These are phyloP conservation scores for Cyaniris semiargus DNA, from an alignment of 2,888 invertebrate species.

Conservation along the genomic window DNA sequence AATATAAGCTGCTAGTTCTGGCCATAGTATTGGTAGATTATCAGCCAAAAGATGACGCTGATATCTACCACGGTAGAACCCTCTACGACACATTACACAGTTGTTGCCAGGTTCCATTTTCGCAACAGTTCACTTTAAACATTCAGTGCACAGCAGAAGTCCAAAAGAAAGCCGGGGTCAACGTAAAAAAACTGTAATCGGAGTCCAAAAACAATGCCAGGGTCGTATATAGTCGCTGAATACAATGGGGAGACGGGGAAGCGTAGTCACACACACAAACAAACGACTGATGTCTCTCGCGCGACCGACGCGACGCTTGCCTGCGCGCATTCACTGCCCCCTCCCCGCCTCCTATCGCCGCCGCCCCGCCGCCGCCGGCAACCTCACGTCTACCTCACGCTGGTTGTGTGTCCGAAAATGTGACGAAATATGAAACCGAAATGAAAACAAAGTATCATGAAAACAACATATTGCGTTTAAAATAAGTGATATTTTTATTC, in stretches of 20 bases:
- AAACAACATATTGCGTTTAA: conserved; percentile 8
- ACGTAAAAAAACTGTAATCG: no score
- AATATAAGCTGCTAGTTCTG: conserved; percentile 7
- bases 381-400: background rate
- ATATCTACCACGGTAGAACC: background rate
- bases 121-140: background rate
- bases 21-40: background rate
- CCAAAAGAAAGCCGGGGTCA: no score
- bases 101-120: background rate
- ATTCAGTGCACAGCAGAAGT: no score
- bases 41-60: conserved; percentile 18
- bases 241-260: no score
- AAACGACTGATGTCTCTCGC: no score
- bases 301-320: no score
- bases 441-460: conserved; percentile 1
- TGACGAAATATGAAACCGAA: conserved; percentile 4
- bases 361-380: no score
- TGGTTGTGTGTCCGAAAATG: conserved; percentile 1
- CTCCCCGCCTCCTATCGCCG: no score
- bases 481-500: conserved; percentile 14
- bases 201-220: no score
- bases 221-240: no score
- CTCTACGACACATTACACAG: conserved; percentile 10
- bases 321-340: no score
- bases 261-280: no score